These are phyloP conservation scores for Aspiorhynchus laticeps DNA, from an alignment of 2,113 vertebrate species.

Conservation along the genomic window DNA sequence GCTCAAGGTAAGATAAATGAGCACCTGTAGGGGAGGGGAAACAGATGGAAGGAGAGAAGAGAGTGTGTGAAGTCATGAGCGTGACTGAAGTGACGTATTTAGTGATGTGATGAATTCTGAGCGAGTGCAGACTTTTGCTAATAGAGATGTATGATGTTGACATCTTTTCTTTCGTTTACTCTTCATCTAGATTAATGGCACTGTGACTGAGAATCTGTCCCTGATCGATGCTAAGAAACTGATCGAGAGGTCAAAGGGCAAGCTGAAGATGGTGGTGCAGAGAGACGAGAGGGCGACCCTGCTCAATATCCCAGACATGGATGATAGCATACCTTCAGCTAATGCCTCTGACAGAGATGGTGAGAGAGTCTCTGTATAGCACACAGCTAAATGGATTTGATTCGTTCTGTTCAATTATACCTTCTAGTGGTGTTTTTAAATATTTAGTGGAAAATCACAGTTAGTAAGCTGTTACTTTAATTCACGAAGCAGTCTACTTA, in stretches of 20 bases:
- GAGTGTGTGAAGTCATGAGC: background rate
- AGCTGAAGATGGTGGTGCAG: constrained; percentile 99
- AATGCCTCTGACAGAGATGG: constrained; percentile 97
- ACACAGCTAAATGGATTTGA: background rate
- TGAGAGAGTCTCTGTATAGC: constrained; percentile 69
- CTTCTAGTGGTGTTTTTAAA: no score
- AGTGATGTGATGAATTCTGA: background rate
- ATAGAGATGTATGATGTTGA: background rate
- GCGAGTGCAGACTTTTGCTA: background rate
- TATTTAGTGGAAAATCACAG: no score
- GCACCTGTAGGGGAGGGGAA: background rate
- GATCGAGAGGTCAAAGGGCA: constrained; percentile 99
- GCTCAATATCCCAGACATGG: constrained; percentile 94
- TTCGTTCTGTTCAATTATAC: background rate
- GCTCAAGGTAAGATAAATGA: constrained; percentile 84
- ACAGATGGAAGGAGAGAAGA: background rate
- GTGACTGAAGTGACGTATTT: background rate
- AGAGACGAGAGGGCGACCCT: constrained; percentile 94
- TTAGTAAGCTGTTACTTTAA: background rate
- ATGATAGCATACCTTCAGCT: constrained; percentile 96
- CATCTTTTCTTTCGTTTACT: background rate
- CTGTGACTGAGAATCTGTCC: constrained; percentile 98
- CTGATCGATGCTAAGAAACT: constrained; percentile 98
- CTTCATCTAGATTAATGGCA: constrained; percentile 90
- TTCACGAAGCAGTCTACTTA: background rate